Percentiles rank a stretch among this genome's conserved stretches.
phyloP scores from a whole-genome alignment of 2,113 vertebrate genomes.

The Forbesichthys papilliferus region DNA sequence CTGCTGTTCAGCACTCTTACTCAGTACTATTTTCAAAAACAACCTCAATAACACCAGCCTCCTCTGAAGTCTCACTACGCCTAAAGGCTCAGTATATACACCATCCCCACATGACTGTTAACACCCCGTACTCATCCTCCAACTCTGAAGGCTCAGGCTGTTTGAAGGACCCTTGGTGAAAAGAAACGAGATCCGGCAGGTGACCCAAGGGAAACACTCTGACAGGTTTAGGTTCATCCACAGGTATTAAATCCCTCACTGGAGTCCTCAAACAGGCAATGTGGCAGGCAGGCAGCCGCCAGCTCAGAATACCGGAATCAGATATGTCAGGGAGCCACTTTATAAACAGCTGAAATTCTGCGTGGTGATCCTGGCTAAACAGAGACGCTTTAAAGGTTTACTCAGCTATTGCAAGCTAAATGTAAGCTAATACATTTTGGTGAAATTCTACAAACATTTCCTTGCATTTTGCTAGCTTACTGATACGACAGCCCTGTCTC shows the following conservation, averaged over 20 bases:
- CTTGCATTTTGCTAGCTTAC: too few relatives aligned
- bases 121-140: slow-evolving; percentile 18
- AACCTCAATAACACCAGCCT: slow-evolving; percentile 2
- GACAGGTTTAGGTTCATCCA: slow-evolving; percentile 51
- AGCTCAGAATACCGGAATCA: slow-evolving; percentile 33
- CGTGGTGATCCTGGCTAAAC: too few relatives aligned
- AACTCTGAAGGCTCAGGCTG: slow-evolving; percentile 20
- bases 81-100: slow-evolving; percentile 12
- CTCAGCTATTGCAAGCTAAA: too few relatives aligned
- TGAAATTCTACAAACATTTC: too few relatives aligned
- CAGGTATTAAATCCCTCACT: slow-evolving; percentile 62
- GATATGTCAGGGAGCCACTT: slow-evolving; percentile 14
- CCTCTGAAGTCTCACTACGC: neutral
- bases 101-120: slow-evolving; percentile 6
- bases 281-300: slow-evolving; percentile 27
- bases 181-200: slow-evolving; percentile 58
- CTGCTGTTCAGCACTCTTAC: neutral
- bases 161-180: neutral
- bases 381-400: too few relatives aligned
- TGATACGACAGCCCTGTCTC: too few relatives aligned
- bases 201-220: slow-evolving; percentile 47
- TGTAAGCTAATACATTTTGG: too few relatives aligned
- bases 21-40: slow-evolving; percentile 4
- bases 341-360: too few relatives aligned
- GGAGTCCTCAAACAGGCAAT: slow-evolving; percentile 25